These are phyloP conservation scores for Sebastes fasciatus DNA, from an alignment of 2,113 vertebrate genomes.

Conservation along the genomic window DNA sequence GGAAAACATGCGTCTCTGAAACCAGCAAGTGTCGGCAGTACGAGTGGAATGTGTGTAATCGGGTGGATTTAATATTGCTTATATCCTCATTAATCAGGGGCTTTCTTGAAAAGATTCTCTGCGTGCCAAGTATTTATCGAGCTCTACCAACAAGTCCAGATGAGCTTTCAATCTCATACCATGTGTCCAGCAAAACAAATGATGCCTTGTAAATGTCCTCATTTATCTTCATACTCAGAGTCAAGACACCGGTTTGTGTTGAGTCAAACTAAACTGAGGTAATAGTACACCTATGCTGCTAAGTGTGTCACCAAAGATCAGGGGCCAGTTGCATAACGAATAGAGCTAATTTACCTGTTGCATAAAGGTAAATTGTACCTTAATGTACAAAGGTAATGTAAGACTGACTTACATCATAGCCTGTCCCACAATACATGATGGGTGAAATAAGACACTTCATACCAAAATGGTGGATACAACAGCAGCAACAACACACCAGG, in stretches of 20 bases:
- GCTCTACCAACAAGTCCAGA: neutral
- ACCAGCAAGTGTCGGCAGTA: neutral
- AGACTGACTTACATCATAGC: no score
- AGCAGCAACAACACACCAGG: no score
- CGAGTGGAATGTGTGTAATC: conserved; percentile 25
- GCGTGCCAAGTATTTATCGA: conserved; percentile 5
- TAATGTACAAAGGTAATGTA: no score
- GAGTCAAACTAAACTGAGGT: neutral
- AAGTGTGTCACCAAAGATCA: neutral
- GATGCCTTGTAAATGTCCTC: neutral
- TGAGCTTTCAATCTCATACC: neutral
- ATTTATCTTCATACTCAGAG: neutral
- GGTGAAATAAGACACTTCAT: no score
- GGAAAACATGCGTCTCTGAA: conserved; percentile 12
- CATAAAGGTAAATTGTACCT: no score
- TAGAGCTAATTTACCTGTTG: no score
- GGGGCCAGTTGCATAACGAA: no score
- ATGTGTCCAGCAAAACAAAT: neutral
- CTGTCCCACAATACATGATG: no score
- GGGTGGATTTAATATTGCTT: neutral
- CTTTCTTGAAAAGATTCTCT: conserved; percentile 26
- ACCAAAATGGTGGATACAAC: no score
- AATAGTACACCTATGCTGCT: neutral
- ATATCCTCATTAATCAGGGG: conserved; percentile 1
- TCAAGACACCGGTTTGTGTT: neutral